Conservation (phyloP, 2,797 vertebrate species). For the Spatula versicolor region DNA sequence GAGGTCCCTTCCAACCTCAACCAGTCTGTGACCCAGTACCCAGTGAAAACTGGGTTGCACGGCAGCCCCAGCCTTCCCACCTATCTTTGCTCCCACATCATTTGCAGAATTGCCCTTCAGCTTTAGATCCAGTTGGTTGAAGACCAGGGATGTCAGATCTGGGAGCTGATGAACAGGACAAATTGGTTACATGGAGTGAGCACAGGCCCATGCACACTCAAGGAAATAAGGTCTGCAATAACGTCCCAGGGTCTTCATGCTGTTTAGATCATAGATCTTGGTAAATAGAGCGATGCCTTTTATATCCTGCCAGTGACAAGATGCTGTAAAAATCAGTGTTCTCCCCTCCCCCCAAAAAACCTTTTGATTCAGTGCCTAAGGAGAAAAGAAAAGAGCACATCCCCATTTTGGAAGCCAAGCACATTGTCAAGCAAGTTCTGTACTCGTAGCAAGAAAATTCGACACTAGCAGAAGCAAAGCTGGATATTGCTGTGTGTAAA, state of each 20-base stretch:
- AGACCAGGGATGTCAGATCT: not conserved
- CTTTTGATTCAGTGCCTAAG: not conserved
- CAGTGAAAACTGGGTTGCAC: not conserved
- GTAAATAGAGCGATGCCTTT: not conserved
- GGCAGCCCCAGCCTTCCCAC: not conserved
- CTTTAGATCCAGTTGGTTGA: not conserved
- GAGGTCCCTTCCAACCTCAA: no score
- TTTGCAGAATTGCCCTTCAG: not conserved
- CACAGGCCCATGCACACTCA: not conserved
- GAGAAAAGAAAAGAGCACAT: accelerated
- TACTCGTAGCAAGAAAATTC: not conserved
- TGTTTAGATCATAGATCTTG: not conserved
- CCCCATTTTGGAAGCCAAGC: not conserved
- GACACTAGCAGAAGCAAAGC: not conserved
- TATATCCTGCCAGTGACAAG: not conserved
- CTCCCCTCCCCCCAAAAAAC: not conserved
- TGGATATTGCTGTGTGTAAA: not conserved
- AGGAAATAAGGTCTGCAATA: not conserved
- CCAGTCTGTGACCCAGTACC: no score
- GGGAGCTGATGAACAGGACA: not conserved
- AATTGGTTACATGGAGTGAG: accelerated
- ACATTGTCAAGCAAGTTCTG: not conserved
- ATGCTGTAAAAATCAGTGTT: not conserved
- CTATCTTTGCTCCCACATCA: not conserved
- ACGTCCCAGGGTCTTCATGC: accelerated